Evolutionary conservation across 2,797 vertebrate species (phyloP).

Genomic region (Sebastes cheni): DNA sequence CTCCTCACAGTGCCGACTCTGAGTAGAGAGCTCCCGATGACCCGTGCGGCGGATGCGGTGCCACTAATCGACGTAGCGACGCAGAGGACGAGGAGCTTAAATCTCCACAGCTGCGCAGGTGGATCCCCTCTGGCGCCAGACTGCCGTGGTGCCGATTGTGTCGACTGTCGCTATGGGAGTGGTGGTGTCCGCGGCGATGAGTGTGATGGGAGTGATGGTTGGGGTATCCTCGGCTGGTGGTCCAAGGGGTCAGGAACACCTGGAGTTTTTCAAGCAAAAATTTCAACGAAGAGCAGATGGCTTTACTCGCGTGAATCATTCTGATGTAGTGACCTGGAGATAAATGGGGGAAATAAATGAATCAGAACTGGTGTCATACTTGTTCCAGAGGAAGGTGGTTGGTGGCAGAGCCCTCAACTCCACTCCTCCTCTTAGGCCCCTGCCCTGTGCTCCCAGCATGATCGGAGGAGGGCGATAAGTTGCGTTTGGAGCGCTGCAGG

Average conservation of each 20-base stretch:
- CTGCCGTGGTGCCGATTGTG: conserved; percentile 74
- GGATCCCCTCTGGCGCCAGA: conserved; percentile 84
- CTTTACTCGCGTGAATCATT: neutral
- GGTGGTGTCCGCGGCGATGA: conserved; percentile 74
- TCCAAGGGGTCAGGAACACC: conserved; percentile 80
- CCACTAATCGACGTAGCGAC: conserved; percentile 86
- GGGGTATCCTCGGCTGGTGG: conserved; percentile 67
- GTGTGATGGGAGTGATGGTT: conserved; percentile 68
- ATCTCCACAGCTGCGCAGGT: conserved; percentile 95
- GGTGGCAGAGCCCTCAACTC: conserved; percentile 56
- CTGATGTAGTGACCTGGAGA: neutral
- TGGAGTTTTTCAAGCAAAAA: conserved; percentile 34
- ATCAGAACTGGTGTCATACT: conserved; percentile 58
- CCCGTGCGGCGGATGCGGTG: conserved; percentile 81
- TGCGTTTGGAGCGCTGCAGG: conserved; percentile 91
- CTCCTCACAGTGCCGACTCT: conserved; percentile 87
- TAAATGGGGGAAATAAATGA: neutral
- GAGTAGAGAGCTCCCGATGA: conserved; percentile 87
- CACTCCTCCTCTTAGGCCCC: conserved; percentile 83
- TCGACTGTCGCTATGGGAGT: conserved; percentile 84
- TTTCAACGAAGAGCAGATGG: neutral
- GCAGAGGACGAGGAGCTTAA: conserved; percentile 88
- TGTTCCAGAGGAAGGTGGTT: conserved; percentile 74
- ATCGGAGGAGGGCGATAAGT: conserved; percentile 78
- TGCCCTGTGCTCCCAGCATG: conserved; percentile 76